phyloP scores from a whole-genome alignment of 1,140 invertebrate genomes.

The Pemphigus obesinymphae region DNA sequence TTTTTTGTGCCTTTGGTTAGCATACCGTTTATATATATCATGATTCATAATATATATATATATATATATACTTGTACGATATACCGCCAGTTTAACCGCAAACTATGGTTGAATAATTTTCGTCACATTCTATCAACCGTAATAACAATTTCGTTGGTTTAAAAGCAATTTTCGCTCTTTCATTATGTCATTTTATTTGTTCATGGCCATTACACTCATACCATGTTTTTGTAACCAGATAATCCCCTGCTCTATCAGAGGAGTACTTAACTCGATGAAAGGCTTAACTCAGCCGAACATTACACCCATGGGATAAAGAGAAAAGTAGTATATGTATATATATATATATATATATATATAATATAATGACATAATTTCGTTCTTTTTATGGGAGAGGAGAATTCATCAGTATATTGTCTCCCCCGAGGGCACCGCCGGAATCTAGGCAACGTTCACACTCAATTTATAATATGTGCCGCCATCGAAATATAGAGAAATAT shows the following conservation, averaged over 20 bases:
- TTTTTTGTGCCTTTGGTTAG: not conserved
- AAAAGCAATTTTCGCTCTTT: conserved; percentile 33
- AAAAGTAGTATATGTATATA: conserved; percentile 4
- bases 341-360: not conserved
- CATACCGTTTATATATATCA: not conserved
- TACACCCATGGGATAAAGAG: conserved; percentile 22
- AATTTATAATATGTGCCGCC: not conserved
- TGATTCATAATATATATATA: too few relatives aligned
- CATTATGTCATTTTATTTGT: conserved; percentile 15
- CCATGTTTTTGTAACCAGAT: conserved; percentile 41
- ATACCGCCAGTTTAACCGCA: not conserved
- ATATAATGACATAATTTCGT: conserved; percentile 37
- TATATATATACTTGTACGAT: not conserved
- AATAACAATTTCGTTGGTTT: conserved; percentile 1
- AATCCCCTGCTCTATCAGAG: conserved; percentile 35
- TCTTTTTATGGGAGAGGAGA: not conserved
- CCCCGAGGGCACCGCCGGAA: not conserved
- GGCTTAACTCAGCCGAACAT: conserved; percentile 36
- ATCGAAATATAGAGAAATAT: too few relatives aligned
- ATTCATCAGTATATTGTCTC: not conserved
- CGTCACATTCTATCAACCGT: conserved; percentile 3
- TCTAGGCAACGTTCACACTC: conserved; percentile 26
- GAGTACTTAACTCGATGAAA: conserved; percentile 41
- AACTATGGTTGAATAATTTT: conserved; percentile 28
- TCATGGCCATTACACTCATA: conserved; percentile 10